Conservation (phyloP, 2,113 vertebrate species). For the Scartelaos histophorus region DNA sequence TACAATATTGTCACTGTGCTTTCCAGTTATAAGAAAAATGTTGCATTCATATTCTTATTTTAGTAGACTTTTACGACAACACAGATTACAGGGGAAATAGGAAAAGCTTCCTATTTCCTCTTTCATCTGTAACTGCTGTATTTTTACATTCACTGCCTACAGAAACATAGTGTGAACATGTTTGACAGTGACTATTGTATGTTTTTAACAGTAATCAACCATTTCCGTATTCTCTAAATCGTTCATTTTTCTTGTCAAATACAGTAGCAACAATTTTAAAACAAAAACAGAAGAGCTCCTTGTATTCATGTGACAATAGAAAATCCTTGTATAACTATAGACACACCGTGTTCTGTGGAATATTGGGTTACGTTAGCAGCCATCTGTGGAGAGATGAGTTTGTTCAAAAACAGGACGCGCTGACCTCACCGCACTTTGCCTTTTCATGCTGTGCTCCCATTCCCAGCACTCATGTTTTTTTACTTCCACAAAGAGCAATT, state of each 20-base stretch:
- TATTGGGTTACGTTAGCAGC: constrained; percentile 8
- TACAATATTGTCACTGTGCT: background rate
- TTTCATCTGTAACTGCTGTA: too few species aligned
- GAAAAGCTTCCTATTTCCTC: too few species aligned
- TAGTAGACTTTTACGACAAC: too few species aligned
- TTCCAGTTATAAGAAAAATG: too few species aligned
- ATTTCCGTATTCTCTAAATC: background rate
- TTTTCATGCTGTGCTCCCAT: constrained; percentile 31
- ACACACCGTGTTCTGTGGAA: background rate
- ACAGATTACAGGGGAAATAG: too few species aligned
- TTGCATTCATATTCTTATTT: too few species aligned
- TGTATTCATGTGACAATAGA: background rate
- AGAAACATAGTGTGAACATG: background rate
- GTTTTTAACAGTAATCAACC: background rate
- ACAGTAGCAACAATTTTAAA: background rate
- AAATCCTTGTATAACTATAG: background rate
- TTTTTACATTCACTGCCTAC: too few species aligned
- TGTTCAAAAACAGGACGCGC: constrained; percentile 33
- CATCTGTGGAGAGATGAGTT: constrained; percentile 41
- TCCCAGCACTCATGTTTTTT: constrained; percentile 44
- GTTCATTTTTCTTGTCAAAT: background rate
- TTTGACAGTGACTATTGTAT: background rate
- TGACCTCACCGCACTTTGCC: constrained; percentile 34
- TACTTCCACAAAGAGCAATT: constrained; percentile 35
- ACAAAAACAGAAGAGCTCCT: background rate